phyloP scores from a whole-genome alignment of 2,888 invertebrate species.

The Melitaea athalia region DNA sequence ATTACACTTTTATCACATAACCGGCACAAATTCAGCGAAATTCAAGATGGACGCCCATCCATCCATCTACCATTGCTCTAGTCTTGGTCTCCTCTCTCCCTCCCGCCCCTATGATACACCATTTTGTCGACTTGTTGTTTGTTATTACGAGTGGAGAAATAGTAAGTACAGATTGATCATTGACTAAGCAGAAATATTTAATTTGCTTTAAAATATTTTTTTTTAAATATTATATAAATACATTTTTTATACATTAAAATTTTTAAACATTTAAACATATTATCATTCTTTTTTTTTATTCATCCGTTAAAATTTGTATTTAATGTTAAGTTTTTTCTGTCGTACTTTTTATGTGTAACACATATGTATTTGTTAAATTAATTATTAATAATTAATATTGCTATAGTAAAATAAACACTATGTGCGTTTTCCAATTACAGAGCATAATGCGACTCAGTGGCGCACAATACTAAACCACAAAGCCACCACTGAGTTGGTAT shows the following conservation, averaged over 20 bases:
- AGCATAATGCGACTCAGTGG: no score
- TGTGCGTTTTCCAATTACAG: no score
- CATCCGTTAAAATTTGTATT: no score
- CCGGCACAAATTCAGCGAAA: conserved; percentile 89
- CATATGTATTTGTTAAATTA: no score
- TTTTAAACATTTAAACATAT: background rate
- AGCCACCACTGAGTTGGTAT: no score
- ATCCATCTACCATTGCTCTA: conserved; percentile 62
- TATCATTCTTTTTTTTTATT: no score
- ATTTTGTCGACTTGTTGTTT: conserved; percentile 36
- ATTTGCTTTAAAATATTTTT: background rate
- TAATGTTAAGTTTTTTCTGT: no score
- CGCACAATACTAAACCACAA: no score
- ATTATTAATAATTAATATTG: no score
- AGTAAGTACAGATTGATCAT: conserved; percentile 12
- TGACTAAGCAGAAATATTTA: background rate
- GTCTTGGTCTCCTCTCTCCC: conserved; percentile 33
- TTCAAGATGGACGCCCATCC: conserved; percentile 92
- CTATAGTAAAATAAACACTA: no score
- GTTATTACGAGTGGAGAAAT: conserved; percentile 18
- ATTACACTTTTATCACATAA: conserved; percentile 82
- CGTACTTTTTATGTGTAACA: no score
- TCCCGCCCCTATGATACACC: conserved; percentile 34
- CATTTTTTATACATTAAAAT: background rate
- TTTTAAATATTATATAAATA: background rate